Conservation (phyloP, 2,113 vertebrate genomes). For the Cheirogaleus medius region DNA sequence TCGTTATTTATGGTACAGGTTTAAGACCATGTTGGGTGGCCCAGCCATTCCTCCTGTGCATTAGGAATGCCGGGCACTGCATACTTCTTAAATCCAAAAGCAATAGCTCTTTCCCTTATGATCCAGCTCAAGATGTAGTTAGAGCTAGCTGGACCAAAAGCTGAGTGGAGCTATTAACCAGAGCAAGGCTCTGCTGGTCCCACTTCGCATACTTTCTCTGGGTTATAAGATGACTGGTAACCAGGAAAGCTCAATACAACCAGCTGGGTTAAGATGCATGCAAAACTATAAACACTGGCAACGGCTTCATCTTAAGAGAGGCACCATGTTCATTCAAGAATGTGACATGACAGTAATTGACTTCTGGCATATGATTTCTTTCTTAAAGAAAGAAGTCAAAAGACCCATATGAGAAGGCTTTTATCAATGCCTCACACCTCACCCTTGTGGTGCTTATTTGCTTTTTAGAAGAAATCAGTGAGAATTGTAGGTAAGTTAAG, state of each 20-base stretch:
- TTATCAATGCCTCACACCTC: constrained; percentile 61
- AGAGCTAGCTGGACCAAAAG: background rate
- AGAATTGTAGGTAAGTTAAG: constrained; percentile 22
- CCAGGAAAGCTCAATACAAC: background rate
- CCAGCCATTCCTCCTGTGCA: background rate
- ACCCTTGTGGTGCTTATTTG: constrained; percentile 16
- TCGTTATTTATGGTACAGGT: constrained; percentile 34
- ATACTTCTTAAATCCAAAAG: constrained; percentile 41
- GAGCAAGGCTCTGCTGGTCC: background rate
- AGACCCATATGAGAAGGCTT: constrained; percentile 26
- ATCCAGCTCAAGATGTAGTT: constrained; percentile 1
- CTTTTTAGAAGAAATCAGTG: constrained; percentile 57
- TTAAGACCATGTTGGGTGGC: constrained; percentile 69
- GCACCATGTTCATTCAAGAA: constrained; percentile 51
- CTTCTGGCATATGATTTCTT: constrained; percentile 30
- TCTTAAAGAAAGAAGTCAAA: constrained; percentile 53
- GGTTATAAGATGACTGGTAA: constrained; percentile 43
- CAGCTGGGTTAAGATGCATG: background rate
- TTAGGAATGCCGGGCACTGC: background rate
- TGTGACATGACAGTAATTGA: background rate
- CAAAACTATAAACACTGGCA: constrained; percentile 50
- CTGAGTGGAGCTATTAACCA: background rate
- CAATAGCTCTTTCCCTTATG: background rate
- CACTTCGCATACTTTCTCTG: constrained; percentile 13
- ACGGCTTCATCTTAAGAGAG: background rate